phyloP scores from a whole-genome alignment of 1,140 invertebrate genomes.

The Rhynchophorus ferrugineus region DNA sequence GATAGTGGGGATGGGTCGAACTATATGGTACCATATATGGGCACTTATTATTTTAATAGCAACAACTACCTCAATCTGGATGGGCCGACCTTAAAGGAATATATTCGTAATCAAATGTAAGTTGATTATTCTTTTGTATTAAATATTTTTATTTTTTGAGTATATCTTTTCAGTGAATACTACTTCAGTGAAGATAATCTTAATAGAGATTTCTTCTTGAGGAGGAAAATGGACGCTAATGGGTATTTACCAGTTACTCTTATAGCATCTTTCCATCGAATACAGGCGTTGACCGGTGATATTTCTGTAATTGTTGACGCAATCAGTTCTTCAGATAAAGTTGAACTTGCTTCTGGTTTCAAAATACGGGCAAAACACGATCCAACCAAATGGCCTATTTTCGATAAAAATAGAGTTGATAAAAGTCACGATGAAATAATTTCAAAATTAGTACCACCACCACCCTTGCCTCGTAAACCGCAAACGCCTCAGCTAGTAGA shows the following conservation, averaged over 20 bases:
- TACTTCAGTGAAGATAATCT: conserved; percentile 98
- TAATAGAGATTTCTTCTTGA: conserved; percentile 89
- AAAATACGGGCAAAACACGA: conserved; percentile 72
- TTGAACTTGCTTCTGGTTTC: conserved; percentile 71
- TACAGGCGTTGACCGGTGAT: conserved; percentile 81
- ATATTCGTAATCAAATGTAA: conserved; percentile 80
- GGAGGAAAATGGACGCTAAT: conserved; percentile 91
- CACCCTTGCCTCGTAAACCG: conserved; percentile 52
- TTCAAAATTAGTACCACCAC: conserved; percentile 54
- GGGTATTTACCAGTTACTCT: conserved; percentile 89
- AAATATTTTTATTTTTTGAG: conserved; percentile 4
- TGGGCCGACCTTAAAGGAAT: conserved; percentile 59
- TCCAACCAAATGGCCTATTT: conserved; percentile 81
- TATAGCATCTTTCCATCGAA: conserved; percentile 92
- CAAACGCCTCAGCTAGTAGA: conserved; percentile 19
- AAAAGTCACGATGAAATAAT: conserved; percentile 49
- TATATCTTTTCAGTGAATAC: conserved; percentile 76
- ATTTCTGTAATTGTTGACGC: conserved; percentile 73
- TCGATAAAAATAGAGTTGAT: conserved; percentile 47
- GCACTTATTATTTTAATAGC: conserved; percentile 51
- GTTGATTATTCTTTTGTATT: conserved; percentile 30
- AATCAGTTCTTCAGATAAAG: conserved; percentile 69
- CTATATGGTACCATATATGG: conserved; percentile 55
- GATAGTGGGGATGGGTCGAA: conserved; percentile 20
- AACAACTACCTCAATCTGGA: conserved; percentile 48